A percentile compares a stretch with the other conserved stretches of the same genome.
phyloP scores from a whole-genome alignment of 2,797 vertebrate genomes.

The Notolabrus celidotus region DNA sequence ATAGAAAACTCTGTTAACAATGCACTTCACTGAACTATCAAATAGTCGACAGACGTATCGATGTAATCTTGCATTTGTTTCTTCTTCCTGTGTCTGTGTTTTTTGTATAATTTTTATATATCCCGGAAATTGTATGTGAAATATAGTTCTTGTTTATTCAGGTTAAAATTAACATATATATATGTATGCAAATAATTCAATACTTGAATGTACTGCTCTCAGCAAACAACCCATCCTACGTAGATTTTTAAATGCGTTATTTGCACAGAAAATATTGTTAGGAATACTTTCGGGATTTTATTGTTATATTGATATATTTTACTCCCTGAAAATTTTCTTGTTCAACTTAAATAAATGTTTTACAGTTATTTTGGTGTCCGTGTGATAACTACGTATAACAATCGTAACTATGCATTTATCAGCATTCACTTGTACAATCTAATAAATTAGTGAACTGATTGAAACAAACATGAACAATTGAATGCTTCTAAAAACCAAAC shows the following conservation, averaged over 20 bases:
- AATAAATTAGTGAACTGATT: no score
- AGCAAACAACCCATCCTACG: neutral
- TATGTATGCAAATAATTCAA: neutral
- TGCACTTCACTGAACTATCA: neutral
- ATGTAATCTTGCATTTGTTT: neutral
- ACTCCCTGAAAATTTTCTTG: neutral
- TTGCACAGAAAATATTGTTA: slow-evolving; percentile 25
- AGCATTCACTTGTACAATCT: no score
- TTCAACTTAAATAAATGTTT: slow-evolving; percentile 10
- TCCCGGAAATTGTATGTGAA: neutral
- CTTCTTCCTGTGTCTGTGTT: neutral
- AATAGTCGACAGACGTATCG: neutral
- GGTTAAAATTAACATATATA: neutral
- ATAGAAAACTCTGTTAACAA: neutral
- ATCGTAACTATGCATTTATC: no score
- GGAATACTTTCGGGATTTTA: neutral
- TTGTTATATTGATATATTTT: slow-evolving; percentile 3
- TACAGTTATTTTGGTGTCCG: neutral
- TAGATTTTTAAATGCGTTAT: slow-evolving; percentile 6
- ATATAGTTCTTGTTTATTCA: neutral
- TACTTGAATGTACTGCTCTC: neutral
- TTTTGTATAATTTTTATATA: neutral
- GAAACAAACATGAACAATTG: no score
- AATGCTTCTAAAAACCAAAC: no score
- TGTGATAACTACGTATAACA: neutral